Base-by-base conservation (phyloP, 1,140 invertebrate species). In the Procambarus virginalis region DNA sequence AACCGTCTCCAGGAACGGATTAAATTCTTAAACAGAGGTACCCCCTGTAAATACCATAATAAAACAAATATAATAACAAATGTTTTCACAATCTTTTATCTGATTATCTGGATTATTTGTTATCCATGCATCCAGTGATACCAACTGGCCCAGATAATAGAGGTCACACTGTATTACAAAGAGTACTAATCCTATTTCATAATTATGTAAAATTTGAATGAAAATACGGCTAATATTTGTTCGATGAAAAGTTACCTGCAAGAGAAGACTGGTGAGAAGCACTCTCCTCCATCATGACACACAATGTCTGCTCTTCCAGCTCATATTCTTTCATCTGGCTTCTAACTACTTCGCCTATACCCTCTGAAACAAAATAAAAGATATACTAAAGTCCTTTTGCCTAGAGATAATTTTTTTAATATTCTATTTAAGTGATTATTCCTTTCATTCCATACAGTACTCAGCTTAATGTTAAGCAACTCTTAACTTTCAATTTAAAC, bases 251-350 rank as follows among this genome's bases (percentile, higher is more conserved):
- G 14, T 68, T 68, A 79, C 77, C 77, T 79, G 46, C 49, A 75
- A 46, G 48, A 76, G 70, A 64, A 58, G 70, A 85, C n/a, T 75
- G 79, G 64, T 75, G 77, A 10, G 84, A 80, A n/a, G 82, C 92
- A 49, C 92, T 93, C 22, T 93, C 92, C 55, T 94, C 93, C 20
- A 96, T 91, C 93, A 95, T 95, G 0, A 93, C 93, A 82, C 94
- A 93, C 0, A 95, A 92, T 14, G 94, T 94, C 49, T 92, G 93
- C 93, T 95, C 95, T 93, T 95, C 95, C 76, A 93, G 91, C 10
- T 94, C 93, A 92, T 95, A 95, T 5, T 93, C 92, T 0, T 94
- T 89, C 12, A 95, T 92, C 88, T 95, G 95, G 55, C 93, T 90
- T 4, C 91, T 93, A 94, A 95, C 95, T 34, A 94, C 91, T 3